phyloP scores from a whole-genome alignment of 2,888 invertebrate species.

The Odontomyia ornata region DNA sequence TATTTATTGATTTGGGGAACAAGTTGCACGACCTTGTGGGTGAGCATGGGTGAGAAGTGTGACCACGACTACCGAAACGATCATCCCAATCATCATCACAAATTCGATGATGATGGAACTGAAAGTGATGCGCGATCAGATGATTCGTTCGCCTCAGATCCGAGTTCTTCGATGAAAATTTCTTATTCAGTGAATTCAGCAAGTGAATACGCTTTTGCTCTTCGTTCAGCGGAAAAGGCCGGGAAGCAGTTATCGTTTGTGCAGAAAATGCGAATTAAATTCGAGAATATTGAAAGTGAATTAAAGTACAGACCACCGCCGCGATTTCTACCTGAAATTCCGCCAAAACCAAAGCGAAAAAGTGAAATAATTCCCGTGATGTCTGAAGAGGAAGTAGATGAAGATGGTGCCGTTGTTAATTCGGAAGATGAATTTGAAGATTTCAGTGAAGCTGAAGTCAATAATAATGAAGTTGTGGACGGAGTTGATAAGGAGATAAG shows the following conservation, averaged over 20 bases:
- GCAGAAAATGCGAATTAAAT: slow-evolving; percentile 45
- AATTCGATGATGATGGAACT: not conserved
- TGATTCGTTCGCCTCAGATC: slow-evolving; percentile 35
- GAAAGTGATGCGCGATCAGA: slow-evolving; percentile 33
- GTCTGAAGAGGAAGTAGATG: not conserved
- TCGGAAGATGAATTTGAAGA: slow-evolving; percentile 62
- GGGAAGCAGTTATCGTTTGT: slow-evolving; percentile 43
- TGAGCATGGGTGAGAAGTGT: slow-evolving; percentile 13
- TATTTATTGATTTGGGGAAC: too few species aligned
- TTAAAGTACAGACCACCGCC: slow-evolving; percentile 42
- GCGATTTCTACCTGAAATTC: slow-evolving; percentile 39
- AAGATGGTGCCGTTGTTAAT: slow-evolving; percentile 55
- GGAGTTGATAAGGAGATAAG: not conserved
- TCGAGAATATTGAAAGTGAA: slow-evolving; percentile 46
- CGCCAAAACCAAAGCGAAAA: slow-evolving; percentile 22
- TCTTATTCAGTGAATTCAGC: slow-evolving; percentile 61
- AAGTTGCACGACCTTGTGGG: too few species aligned
- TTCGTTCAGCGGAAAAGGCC: slow-evolving; percentile 45
- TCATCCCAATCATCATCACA: not conserved
- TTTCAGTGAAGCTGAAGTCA: slow-evolving; percentile 51
- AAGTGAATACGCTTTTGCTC: slow-evolving; percentile 59
- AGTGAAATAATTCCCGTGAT: slow-evolving; percentile 54
- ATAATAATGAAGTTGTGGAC: not conserved
- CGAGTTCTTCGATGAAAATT: slow-evolving; percentile 55
- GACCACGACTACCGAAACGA: not conserved